A percentile compares a stretch with the other conserved stretches of the same genome.
Conservation (phyloP, 2,113 vertebrate species). For the Festucalex cinctus region DNA sequence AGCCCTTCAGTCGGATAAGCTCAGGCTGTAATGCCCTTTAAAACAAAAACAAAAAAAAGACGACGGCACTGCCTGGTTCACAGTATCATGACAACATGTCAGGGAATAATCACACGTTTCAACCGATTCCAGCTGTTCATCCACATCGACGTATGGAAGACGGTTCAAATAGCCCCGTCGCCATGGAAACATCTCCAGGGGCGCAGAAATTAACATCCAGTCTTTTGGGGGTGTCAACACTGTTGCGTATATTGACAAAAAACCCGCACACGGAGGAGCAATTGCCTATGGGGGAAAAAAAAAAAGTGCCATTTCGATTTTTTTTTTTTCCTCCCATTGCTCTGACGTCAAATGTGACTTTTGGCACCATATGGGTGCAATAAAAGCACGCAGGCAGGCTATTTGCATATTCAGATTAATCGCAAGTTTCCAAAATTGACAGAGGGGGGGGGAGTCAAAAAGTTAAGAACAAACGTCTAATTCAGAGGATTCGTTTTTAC, state of each 20-base stretch:
- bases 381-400: not conserved
- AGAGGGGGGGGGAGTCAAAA: not conserved
- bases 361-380: not conserved
- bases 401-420: not conserved
- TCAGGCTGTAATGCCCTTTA: conserved; percentile 47
- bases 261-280: not conserved
- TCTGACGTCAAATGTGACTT: not conserved
- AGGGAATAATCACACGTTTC: not conserved
- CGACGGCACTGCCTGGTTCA: conserved; percentile 32
- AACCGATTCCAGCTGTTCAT: not conserved
- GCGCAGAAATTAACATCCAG: too few species aligned
- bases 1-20: conserved; percentile 53
- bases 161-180: not conserved
- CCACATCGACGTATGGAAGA: not conserved
- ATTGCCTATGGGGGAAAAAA: not conserved
- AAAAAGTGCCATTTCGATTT: not conserved
- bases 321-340: too few species aligned
- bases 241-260: not conserved
- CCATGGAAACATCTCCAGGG: not conserved
- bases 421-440: not conserved
- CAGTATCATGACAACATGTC: conserved; percentile 10
- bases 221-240: not conserved
- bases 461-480: not conserved
- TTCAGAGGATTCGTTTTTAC: not conserved
- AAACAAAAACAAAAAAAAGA: not conserved